Evolutionary conservation across 2,113 vertebrate genomes (phyloP), one percentile per base, ranked within the genome.

Genomic region (Cryptoleucopteryx plumbea): DNA sequence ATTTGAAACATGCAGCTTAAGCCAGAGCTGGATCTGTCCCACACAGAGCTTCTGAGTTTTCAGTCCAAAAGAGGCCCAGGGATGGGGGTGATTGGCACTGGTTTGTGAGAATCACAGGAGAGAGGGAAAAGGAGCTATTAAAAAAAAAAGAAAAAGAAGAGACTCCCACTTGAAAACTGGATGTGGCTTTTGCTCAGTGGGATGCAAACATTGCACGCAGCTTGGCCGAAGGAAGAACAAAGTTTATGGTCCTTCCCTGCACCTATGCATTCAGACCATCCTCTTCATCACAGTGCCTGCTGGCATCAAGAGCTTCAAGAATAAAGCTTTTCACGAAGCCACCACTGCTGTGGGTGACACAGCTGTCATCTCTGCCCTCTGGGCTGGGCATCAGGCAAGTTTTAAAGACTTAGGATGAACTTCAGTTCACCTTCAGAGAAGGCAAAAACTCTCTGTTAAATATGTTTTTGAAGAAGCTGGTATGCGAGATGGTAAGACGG

Each of bases 311-410:
- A 56, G 10, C 42, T 27, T 40, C 65, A 63, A 47, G 58, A 29
- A 13, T 34, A 47, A 47, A 58, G 13, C 3, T 56, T 38, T 43
- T 31, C 34, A 16, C 7, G 21, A 10, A 48, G 31, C 31, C 74
- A 38, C 6, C 48, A 0, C 4, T 55, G 53, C 40, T 52, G 34
- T 0, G 1, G 27, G 42, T 70, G 84, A n/a, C 23, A 50, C 10
- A 22, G 20, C 22, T 34, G n/a, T 18, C 58, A 31, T 9, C 42
- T 48, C 82, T 52, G 31, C 16, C 45, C 56, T 38, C 80, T 6
- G 80, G 27, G 53, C 29, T 84, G 27, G 29, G 21, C 48, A 36
- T 20, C 32, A 38, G 38, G 8, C 21, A 21, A 3, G 40, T 40
- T 12, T 43, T 3, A 32, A 73, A 61, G 66, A 34, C 74, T 45